A percentile compares a stretch with the other conserved stretches of the same genome.
These are phyloP conservation scores for Drosophila neotestacea DNA, from an alignment of 2,888 invertebrate genomes.

Conservation along the genomic window DNA sequence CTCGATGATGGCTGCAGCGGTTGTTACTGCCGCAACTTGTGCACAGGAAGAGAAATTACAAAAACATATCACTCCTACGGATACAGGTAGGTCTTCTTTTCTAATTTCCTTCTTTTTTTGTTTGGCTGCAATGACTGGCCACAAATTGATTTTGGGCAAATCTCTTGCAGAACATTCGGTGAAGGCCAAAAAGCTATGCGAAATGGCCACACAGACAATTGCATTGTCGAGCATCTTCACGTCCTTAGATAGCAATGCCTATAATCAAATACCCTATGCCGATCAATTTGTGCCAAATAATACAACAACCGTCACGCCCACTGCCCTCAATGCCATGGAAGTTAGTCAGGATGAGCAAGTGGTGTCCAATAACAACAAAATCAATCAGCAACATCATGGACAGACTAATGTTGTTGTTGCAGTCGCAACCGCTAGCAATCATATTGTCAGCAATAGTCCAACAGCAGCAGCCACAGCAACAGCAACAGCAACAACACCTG, in stretches of 20 bases:
- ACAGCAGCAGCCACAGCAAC: slow-evolving; percentile 30
- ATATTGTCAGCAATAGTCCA: slow-evolving; percentile 31
- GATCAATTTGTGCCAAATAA: slow-evolving; percentile 85
- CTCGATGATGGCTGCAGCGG: slow-evolving; percentile 89
- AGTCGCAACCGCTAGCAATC: slow-evolving; percentile 45
- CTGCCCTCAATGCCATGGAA: slow-evolving; percentile 40
- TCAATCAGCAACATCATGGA: slow-evolving; percentile 82
- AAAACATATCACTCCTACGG: slow-evolving; percentile 87
- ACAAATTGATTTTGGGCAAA: not conserved
- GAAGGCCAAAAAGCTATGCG: slow-evolving; percentile 83
- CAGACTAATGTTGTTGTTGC: slow-evolving; percentile 56
- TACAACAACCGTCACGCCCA: slow-evolving; percentile 47
- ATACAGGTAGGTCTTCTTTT: slow-evolving; percentile 71
- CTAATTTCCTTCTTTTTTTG: too few species aligned
- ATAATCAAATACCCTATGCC: slow-evolving; percentile 83
- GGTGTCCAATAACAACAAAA: slow-evolving; percentile 84
- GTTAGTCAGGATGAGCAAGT: slow-evolving; percentile 63
- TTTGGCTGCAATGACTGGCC: not conserved
- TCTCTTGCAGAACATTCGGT: slow-evolving; percentile 71
- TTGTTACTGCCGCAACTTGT: slow-evolving; percentile 89
- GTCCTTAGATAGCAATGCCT: slow-evolving; percentile 80
- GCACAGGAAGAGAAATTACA: slow-evolving; percentile 89
- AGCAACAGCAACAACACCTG: slow-evolving; percentile 12
- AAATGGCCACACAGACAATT: slow-evolving; percentile 85
- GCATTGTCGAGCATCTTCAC: slow-evolving; percentile 84